Percentiles rank a stretch among this genome's conserved stretches.
phyloP scores from a whole-genome alignment of 1,140 invertebrate species.

The Myzus persicae region DNA sequence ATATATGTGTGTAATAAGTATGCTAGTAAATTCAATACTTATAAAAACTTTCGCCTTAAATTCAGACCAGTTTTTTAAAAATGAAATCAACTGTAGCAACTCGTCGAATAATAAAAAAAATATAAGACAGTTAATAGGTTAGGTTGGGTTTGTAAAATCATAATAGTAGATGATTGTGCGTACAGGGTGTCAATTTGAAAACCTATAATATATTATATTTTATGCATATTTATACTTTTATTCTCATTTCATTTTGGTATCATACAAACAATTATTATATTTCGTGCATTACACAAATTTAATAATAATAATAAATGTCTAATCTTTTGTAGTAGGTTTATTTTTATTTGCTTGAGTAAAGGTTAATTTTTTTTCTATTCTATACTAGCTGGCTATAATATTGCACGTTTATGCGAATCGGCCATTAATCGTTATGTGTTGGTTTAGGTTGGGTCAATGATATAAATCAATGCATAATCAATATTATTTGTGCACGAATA shows the following conservation, averaged over 20 bases:
- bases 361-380: no score
- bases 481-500: neutral
- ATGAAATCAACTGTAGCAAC: no score
- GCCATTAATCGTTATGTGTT: neutral
- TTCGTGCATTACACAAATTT: neutral
- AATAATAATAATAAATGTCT: neutral
- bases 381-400: neutral
- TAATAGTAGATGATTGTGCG: neutral
- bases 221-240: neutral
- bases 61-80: neutral
- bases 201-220: neutral
- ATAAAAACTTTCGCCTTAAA: neutral
- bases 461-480: neutral
- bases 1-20: neutral
- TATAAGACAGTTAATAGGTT: no score
- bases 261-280: neutral
- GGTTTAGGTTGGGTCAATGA: neutral
- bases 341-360: neutral
- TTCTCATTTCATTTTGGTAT: neutral
- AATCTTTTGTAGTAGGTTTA: neutral
- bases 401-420: neutral
- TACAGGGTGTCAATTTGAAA: neutral
- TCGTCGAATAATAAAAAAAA: no score
- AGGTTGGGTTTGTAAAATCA: no score
- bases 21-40: neutral